Evolutionary conservation across 2,797 vertebrate genomes (phyloP), one percentile per base, ranked within the genome.

Genomic region (Sebastiscus albofasciatus): DNA sequence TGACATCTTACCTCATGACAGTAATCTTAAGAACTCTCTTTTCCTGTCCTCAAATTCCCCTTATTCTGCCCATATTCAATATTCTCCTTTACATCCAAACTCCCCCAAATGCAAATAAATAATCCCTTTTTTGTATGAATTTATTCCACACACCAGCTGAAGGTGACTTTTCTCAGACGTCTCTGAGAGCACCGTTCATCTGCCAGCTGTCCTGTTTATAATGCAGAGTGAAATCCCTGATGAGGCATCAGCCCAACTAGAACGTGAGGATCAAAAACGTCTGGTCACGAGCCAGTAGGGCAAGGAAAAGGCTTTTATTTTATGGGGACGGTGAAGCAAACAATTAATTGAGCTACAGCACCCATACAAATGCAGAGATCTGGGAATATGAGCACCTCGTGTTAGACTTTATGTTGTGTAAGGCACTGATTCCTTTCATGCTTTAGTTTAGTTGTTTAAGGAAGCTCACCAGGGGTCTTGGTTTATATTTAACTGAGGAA

Each of bases 121-220:
- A 62, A 83, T 64, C 49, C 34, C 26, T 64, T 73, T 67, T 59
- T 54, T 75, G 18, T 16, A 4, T 39, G 49, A 39, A 67, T 79
- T 9, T 10, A 9, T 62, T 73, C 14, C 46, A 74, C 66, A 26
- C 71, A 67, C 29, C 7, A 64, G 69, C 75, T 83, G 80, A 89
- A 90, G 87, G 85, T 87, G 79, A 86, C 81, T 83, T 79, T 67
- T 80, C 24, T 26, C 76, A 66, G 68, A 59, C 26, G 42, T 72
- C 80, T 70, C 61, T 10, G 46, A 80, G 69, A 79, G 80, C 71
- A 16, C 33, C 71, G 34, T 75, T 87, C 75, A 42, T 85, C 80
- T 75, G 84, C 83, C 78, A 86, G 84, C 88, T 90, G 81, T 90
- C 83, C 82, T 85, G 61, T 87, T 94, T 87, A 86, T 83, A 81